These are phyloP conservation scores for Limnephilus rhombicus DNA, from an alignment of 2,888 invertebrate species.

Conservation along the genomic window DNA sequence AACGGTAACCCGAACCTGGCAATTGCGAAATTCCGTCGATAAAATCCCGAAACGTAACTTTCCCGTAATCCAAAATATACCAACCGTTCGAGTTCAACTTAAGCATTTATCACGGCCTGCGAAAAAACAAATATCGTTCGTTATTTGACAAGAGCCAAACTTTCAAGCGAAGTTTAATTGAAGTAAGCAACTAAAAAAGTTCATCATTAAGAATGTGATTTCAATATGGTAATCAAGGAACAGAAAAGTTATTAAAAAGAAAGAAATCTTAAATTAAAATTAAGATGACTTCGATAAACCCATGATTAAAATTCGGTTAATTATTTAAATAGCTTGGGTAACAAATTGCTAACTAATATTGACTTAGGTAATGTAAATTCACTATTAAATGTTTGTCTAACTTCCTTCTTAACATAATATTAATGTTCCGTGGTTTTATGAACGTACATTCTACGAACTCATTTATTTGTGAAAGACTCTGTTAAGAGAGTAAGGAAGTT, in stretches of 20 bases:
- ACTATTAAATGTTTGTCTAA: background rate
- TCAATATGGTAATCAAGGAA: background rate
- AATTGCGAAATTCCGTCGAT: background rate
- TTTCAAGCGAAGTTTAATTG: background rate
- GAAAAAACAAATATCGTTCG: constrained; percentile 28
- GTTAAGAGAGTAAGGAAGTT: background rate
- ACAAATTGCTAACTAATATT: background rate
- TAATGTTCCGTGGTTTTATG: background rate
- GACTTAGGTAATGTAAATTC: background rate
- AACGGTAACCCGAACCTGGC: background rate
- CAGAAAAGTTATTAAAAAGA: too few species aligned
- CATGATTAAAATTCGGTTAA: background rate
- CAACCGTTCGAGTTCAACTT: constrained; percentile 21
- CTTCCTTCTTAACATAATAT: background rate
- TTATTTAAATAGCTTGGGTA: background rate
- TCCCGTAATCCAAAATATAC: constrained; percentile 18
- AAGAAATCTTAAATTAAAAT: too few species aligned
- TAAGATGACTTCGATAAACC: background rate
- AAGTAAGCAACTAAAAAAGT: background rate
- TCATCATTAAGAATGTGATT: background rate
- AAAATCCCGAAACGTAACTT: constrained; percentile 4
- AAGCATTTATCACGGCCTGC: constrained; percentile 11
- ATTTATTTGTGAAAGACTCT: background rate
- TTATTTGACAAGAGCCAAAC: constrained; percentile 13
- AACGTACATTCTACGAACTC: background rate